phyloP scores from a whole-genome alignment of 2,888 invertebrate species.

The Ichneumoninae sp. region DNA sequence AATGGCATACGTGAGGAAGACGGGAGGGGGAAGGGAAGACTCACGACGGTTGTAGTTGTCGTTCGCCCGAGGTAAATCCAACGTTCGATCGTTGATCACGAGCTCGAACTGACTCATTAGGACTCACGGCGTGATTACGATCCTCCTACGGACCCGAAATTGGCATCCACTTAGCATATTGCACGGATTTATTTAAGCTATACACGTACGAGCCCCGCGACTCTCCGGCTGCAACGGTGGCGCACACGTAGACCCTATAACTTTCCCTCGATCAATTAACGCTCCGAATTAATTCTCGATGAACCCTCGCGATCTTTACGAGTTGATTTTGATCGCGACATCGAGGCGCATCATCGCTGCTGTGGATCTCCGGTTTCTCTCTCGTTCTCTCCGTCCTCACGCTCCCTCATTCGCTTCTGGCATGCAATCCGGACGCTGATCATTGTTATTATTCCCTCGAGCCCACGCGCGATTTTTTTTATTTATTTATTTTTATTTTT shows the following conservation, averaged over 20 bases:
- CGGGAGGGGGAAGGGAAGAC: slow-evolving; percentile 4
- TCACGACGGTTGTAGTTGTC: slow-evolving; percentile 23
- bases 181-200: slow-evolving; percentile 62
- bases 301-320: slow-evolving; percentile 65
- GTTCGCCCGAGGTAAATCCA: slow-evolving; percentile 42
- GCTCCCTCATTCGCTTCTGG: slow-evolving; percentile 50
- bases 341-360: slow-evolving; percentile 64
- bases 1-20: neutral
- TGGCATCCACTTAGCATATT: slow-evolving; percentile 66
- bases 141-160: slow-evolving; percentile 64
- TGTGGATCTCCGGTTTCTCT: slow-evolving; percentile 48
- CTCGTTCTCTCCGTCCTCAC: slow-evolving; percentile 40
- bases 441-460: slow-evolving; percentile 52
- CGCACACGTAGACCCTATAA: slow-evolving; percentile 36
- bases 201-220: slow-evolving; percentile 11
- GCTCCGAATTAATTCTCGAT: slow-evolving; percentile 65
- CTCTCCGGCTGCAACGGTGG: neutral
- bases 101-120: slow-evolving; percentile 63
- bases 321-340: slow-evolving; percentile 66
- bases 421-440: slow-evolving; percentile 36
- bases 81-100: slow-evolving; percentile 61
- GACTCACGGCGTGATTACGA: slow-evolving; percentile 57
- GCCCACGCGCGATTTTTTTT: slow-evolving; percentile 22
- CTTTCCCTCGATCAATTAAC: slow-evolving; percentile 65
- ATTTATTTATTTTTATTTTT: neutral